Conservation (phyloP, 1,140 invertebrate genomes). For the Proctacanthus coquilletti region DNA sequence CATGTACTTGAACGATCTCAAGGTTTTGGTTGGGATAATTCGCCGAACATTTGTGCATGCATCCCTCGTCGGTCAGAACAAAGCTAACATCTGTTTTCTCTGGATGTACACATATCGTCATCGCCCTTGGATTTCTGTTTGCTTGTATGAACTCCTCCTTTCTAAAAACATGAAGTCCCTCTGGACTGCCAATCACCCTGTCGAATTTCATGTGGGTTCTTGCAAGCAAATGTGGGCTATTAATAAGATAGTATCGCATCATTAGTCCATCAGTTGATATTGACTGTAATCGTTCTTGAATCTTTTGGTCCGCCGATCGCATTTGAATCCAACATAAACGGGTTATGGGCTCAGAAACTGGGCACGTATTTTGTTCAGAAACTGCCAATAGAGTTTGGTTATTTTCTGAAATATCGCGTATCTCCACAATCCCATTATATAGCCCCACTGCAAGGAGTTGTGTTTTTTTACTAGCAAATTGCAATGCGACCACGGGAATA, state of each 20-base stretch:
- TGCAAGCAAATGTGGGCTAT: slow-evolving; percentile 24
- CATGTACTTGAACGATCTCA: slow-evolving; percentile 57
- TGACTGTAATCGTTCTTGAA: slow-evolving; percentile 32
- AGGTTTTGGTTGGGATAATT: slow-evolving; percentile 48
- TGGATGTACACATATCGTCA: slow-evolving; percentile 49
- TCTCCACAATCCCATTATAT: slow-evolving; percentile 56
- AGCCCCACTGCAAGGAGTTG: slow-evolving; percentile 65
- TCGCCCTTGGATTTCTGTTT: slow-evolving; percentile 36
- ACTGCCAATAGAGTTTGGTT: slow-evolving; percentile 34
- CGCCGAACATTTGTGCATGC: slow-evolving; percentile 57
- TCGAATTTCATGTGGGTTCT: slow-evolving; percentile 43
- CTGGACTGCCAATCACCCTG: slow-evolving; percentile 42
- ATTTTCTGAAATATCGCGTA: slow-evolving; percentile 48
- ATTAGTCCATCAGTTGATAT: slow-evolving; percentile 41
- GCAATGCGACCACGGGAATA: slow-evolving; percentile 51
- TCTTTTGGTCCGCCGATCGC: slow-evolving; percentile 28
- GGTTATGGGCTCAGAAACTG: slow-evolving; percentile 50
- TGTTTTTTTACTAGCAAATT: slow-evolving; percentile 50
- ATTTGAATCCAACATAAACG: slow-evolving; percentile 36
- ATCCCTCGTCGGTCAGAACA: slow-evolving; percentile 70
- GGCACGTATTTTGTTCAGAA: slow-evolving; percentile 36
- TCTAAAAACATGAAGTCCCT: slow-evolving; percentile 31
- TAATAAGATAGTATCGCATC: slow-evolving; percentile 34
- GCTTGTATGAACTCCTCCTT: slow-evolving; percentile 11
- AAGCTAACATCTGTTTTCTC: slow-evolving; percentile 48